A percentile compares a stretch with the other conserved stretches of the same genome.
Conservation (phyloP, 2,888 invertebrate genomes). For the Monochamus alternatus region DNA sequence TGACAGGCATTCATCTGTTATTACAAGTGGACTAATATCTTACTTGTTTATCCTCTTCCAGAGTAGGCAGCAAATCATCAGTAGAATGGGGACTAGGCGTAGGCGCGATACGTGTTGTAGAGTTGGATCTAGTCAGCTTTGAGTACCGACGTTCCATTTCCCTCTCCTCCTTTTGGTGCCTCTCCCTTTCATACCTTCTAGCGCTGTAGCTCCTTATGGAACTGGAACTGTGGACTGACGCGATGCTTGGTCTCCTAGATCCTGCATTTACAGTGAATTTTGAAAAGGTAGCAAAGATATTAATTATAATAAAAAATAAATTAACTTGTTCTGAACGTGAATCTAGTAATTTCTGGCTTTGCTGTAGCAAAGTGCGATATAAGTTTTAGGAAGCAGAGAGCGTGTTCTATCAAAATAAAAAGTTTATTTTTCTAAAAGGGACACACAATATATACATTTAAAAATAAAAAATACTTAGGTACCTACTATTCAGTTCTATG, state of each 20-base stretch:
- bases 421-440: background rate
- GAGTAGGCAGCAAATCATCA: conserved; percentile 86
- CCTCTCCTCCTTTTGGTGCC: conserved; percentile 86
- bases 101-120: conserved; percentile 74
- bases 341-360: background rate
- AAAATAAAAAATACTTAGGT: background rate
- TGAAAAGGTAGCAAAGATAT: background rate
- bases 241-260: conserved; percentile 90
- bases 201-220: conserved; percentile 89
- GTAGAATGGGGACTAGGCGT: conserved; percentile 88
- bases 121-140: conserved; percentile 73
- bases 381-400: background rate
- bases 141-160: conserved; percentile 86
- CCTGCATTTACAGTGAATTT: conserved; percentile 71
- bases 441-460: background rate
- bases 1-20: too few species aligned
- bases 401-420: background rate
- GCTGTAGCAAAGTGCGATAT: background rate
- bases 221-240: conserved; percentile 88
- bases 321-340: background rate
- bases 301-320: background rate
- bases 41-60: conserved; percentile 87
- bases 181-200: conserved; percentile 84
- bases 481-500: background rate
- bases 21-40: background rate